Base-by-base conservation (phyloP, 2,888 invertebrate species). In the Tetragonisca angustula region DNA sequence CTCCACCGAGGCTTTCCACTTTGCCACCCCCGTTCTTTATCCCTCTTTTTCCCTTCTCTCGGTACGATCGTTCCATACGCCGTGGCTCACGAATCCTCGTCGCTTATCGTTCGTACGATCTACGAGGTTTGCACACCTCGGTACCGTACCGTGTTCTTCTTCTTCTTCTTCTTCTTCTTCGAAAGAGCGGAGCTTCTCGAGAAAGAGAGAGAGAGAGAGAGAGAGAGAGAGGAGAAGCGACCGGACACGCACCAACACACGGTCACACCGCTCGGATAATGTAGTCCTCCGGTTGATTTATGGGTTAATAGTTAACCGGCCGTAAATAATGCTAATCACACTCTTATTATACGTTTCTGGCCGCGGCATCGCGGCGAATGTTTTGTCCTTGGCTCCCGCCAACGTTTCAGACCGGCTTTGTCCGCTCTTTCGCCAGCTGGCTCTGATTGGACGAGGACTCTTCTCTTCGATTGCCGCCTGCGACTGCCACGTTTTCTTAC, bases 291-390 rank as follows among this genome's bases (percentile, higher is more conserved):
- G 81, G 79, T 91, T 94, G 94, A 94, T 94, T 94, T 94, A 94
- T 93, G 93, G 87, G 93, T 93, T 93, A 94, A 94, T 94, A 94
- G 94, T 94, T 94, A 93, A 94, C 93, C 92, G 93, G 92, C 91
- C 94, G 93, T 94, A 94, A 94, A 94, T 94, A 94, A 94, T 94
- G 93, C 93, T 94, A 94, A 94, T 94, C 94, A 94, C 93, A 92
- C 93, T 93, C 93, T 94, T 94, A 94, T 94, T 93, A 94, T 94
- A 94, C 92, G 93, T 94, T 27, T 92, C 84, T 76, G 74, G 85
- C 86, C 84, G 85, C 86, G 83, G 83, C 89, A 83, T 87, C 87
- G 87, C 88, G 72, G 90, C 78, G 86, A 92, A 93, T 90, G 90
- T 93, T 93, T 93, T 92, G 93, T 93, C 91, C 92, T 83, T 11